phyloP scores from a whole-genome alignment of 2,113 vertebrate species.

The Nycticorax nycticorax region DNA sequence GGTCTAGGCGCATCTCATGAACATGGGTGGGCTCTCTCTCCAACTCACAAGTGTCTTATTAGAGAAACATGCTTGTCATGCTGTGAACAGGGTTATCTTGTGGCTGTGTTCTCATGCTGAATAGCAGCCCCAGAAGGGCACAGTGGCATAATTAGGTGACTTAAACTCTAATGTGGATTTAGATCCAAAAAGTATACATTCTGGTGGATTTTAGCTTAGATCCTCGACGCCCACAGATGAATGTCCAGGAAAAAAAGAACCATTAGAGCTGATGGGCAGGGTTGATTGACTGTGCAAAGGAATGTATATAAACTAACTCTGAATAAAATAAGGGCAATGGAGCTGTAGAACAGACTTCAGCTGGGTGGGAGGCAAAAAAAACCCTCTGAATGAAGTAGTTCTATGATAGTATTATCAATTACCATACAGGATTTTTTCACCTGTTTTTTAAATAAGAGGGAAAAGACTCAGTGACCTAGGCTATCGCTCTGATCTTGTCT shows the following conservation, averaged over 20 bases:
- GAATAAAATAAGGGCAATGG: background rate
- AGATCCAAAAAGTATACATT: background rate
- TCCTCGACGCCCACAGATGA: background rate
- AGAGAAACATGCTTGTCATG: background rate
- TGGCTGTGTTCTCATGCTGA: background rate
- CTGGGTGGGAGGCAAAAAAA: background rate
- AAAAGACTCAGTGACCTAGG: background rate
- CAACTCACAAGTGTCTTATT: background rate
- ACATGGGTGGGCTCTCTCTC: accelerated
- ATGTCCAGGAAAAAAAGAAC: background rate
- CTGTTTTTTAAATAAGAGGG: background rate
- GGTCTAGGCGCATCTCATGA: background rate
- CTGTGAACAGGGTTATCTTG: background rate
- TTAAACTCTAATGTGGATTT: background rate
- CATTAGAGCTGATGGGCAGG: background rate
- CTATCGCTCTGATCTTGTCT: background rate
- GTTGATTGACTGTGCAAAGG: background rate
- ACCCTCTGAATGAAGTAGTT: background rate
- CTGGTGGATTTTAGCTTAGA: background rate
- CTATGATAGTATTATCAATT: background rate
- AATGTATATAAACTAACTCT: background rate
- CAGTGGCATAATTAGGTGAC: background rate
- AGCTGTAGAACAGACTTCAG: background rate
- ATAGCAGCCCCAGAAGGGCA: background rate
- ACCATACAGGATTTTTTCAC: background rate